phyloP scores from a whole-genome alignment of 2,888 invertebrate genomes.

The Spilosoma lubricipeda region DNA sequence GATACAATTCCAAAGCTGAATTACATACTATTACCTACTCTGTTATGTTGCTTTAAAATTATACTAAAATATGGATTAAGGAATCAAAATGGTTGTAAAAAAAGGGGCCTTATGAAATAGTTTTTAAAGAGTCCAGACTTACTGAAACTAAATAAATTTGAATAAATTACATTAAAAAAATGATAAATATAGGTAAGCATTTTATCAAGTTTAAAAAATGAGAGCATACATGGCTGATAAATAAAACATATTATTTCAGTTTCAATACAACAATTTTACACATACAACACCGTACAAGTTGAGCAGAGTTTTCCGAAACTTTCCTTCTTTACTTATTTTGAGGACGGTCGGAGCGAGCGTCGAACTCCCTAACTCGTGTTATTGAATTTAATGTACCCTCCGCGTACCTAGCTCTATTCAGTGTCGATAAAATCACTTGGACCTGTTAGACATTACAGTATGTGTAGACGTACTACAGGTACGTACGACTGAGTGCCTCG shows the following conservation, averaged over 20 bases:
- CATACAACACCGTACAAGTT: slow-evolving; percentile 77
- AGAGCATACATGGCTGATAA: slow-evolving; percentile 26
- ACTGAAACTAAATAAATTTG: not conserved
- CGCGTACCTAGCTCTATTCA: slow-evolving; percentile 75
- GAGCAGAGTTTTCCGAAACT: slow-evolving; percentile 79
- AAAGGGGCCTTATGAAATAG: not conserved
- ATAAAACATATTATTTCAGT: slow-evolving; percentile 60
- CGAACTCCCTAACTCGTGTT: slow-evolving; percentile 85
- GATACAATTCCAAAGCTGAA: not conserved
- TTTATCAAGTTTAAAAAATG: not conserved
- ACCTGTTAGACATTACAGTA: slow-evolving; percentile 59
- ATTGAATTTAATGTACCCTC: slow-evolving; percentile 85
- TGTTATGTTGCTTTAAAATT: not conserved
- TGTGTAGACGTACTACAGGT: slow-evolving; percentile 43
- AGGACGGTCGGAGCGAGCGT: slow-evolving; percentile 84
- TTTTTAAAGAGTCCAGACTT: not conserved
- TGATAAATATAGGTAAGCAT: slow-evolving; percentile 9
- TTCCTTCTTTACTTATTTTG: slow-evolving; percentile 84
- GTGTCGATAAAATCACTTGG: slow-evolving; percentile 77
- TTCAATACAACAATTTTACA: slow-evolving; percentile 71
- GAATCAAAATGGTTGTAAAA: not conserved
- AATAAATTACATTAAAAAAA: slow-evolving; percentile 5
- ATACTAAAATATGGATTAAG: not conserved
- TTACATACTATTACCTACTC: too few species aligned
- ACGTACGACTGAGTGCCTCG: slow-evolving; percentile 38